Evolutionary conservation across 2,888 invertebrate genomes (phyloP).

Genomic region (Polydrusus tereticollis): DNA sequence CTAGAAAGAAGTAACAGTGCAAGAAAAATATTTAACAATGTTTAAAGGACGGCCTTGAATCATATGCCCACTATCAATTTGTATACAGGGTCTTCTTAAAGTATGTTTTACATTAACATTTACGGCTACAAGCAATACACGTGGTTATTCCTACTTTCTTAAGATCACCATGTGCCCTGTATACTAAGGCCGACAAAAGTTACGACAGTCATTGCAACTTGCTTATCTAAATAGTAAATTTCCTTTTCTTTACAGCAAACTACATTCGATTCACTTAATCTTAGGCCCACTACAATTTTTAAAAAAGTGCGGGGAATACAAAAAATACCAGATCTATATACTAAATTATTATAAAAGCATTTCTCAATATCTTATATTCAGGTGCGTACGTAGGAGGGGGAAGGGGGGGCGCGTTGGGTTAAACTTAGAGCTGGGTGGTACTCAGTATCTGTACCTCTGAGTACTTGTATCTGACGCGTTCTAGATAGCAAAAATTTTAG

Average conservation of each 20-base stretch:
- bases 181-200: background rate
- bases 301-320: background rate
- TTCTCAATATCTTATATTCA: no score
- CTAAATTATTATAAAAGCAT: background rate
- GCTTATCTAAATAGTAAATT: background rate
- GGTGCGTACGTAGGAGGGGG: no score
- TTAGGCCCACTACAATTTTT: background rate
- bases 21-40: background rate
- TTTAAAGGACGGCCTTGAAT: background rate
- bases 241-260: background rate
- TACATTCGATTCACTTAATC: background rate
- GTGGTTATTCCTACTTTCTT: no score
- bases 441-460: no score
- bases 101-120: no score
- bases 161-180: no score
- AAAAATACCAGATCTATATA: background rate
- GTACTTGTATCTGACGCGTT: no score
- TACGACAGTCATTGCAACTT: no score
- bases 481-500: no score
- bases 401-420: no score
- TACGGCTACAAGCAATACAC: no score
- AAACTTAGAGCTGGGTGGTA: no score
- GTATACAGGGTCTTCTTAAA: background rate
- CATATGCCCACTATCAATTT: background rate
- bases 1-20: constrained; percentile 1